Evolutionary conservation across 2,797 vertebrate genomes (phyloP), one percentile per base, ranked within the genome.

Genomic region (Cynodonichthys magdalenae): DNA sequence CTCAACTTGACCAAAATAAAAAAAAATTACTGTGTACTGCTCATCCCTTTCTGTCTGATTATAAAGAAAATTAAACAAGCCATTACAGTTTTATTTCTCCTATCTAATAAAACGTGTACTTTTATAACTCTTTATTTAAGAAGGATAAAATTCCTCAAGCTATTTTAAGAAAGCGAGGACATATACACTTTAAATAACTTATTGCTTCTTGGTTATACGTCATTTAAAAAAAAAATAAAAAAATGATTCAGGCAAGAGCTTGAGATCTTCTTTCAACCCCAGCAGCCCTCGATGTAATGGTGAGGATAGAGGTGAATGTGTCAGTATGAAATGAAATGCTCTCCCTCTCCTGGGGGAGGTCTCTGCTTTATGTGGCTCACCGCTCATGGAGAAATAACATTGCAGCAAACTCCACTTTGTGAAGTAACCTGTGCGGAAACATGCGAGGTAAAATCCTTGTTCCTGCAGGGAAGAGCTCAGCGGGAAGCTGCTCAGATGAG

Each of bases 281-380:
- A 8, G 79, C 79, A 83, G 82, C 75, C 84, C 89, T 80, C 90
- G 34, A 79, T 28, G 72, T 88, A 90, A 82, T 27, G 61, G 75
- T 42, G 71, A 80, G 83, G 84, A 88, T 80, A 83, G 86, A 89
- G 88, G 83, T 87, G 92, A 91, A 90, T 24, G 53, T 91, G 89
- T 91, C 88, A 88, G 84, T 83, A 84, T 87, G 84, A 90, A 89
- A 91, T 90, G 84, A 89, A 92, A 91, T 87, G 88, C 83, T 87
- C 84, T 83, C 80, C 75, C 69, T 87, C 79, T 89, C 88, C 85
- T 69, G 74, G 73, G 88, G 86, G 89, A 86, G 82, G 74, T 66
- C 63, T 66, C 66, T 55, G 69, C 71, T 81, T 78, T 64, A 68
- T 79, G 85, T 76, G 77, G 74, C 82, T 79, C 59, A 46, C 83